Conservation (phyloP, 2,113 vertebrate genomes). For the Vidua chalybeata region DNA sequence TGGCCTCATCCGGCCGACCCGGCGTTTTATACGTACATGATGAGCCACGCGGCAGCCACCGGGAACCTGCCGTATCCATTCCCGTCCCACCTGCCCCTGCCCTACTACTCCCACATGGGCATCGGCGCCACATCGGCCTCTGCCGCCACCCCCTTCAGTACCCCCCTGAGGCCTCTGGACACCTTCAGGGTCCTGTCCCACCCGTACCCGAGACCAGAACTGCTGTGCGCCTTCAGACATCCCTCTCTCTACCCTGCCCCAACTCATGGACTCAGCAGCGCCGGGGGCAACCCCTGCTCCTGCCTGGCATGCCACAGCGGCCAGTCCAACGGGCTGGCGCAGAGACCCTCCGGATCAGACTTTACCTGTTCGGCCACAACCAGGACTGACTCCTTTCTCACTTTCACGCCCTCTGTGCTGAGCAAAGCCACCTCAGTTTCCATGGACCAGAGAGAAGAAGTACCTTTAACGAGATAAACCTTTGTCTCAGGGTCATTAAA, state of each 20-base stretch:
- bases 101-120: constrained; percentile 94
- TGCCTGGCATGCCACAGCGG: constrained; percentile 91
- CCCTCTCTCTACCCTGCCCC: constrained; percentile 90
- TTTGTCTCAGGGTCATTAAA: constrained; percentile 42
- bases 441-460: constrained; percentile 97
- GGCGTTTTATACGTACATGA: constrained; percentile 99
- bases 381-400: constrained; percentile 95
- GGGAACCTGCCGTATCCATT: constrained; percentile 95
- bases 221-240: constrained; percentile 95
- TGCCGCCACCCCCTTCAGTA: constrained; percentile 83
- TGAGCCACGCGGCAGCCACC: constrained; percentile 96
- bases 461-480: constrained; percentile 95
- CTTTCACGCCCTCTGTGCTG: constrained; percentile 94
- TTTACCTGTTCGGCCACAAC: constrained; percentile 92
- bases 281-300: constrained; percentile 87
- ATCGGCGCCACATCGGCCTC: constrained; percentile 84
- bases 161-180: constrained; percentile 91
- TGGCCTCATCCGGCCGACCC: constrained; percentile 98
- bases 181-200: constrained; percentile 94
- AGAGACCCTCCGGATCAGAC: constrained; percentile 86
- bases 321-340: constrained; percentile 82
- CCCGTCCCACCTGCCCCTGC: constrained; percentile 93
- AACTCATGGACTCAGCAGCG: constrained; percentile 84
- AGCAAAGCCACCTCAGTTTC: constrained; percentile 92
- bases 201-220: constrained; percentile 94